A percentile compares a stretch with the other conserved stretches of the same genome.
Conservation (phyloP, 1,140 invertebrate species). For the Homalodisca vitripennis region DNA sequence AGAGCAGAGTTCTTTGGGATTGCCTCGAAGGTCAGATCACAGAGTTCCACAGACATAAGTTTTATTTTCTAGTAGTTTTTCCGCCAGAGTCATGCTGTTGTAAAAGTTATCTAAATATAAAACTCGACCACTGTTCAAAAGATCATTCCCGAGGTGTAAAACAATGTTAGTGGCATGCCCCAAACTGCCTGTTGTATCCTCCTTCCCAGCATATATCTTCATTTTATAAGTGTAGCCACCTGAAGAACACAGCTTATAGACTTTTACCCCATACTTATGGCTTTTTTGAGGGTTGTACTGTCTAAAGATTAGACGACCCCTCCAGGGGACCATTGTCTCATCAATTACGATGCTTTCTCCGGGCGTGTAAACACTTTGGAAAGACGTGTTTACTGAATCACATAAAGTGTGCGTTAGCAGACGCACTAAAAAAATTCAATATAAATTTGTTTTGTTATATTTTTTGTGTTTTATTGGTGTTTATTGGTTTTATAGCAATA, state of each 20-base stretch:
- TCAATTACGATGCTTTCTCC: background rate
- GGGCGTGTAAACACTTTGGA: background rate
- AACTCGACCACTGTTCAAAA: background rate
- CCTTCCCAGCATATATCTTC: background rate
- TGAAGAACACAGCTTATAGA: background rate
- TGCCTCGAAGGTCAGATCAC: no score
- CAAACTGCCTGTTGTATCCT: background rate
- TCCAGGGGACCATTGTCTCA: background rate
- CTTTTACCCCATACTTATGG: background rate
- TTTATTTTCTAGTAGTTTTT: background rate
- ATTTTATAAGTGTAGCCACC: background rate
- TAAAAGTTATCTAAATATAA: background rate
- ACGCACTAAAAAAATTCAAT: background rate
- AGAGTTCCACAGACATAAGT: no score
- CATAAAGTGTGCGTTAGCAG: no score
- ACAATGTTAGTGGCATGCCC: background rate
- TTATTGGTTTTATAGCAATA: slow-evolving; percentile 33
- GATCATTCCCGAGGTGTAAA: background rate
- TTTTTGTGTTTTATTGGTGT: background rate
- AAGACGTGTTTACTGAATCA: no score
- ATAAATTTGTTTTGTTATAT: background rate
- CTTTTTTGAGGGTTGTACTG: background rate
- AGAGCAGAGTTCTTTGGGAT: background rate
- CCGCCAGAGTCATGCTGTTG: background rate
- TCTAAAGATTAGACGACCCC: background rate